Evolutionary conservation across 2,797 vertebrate species (phyloP), one percentile per base, ranked within the genome.

Genomic region (Sitta carolinensis): DNA sequence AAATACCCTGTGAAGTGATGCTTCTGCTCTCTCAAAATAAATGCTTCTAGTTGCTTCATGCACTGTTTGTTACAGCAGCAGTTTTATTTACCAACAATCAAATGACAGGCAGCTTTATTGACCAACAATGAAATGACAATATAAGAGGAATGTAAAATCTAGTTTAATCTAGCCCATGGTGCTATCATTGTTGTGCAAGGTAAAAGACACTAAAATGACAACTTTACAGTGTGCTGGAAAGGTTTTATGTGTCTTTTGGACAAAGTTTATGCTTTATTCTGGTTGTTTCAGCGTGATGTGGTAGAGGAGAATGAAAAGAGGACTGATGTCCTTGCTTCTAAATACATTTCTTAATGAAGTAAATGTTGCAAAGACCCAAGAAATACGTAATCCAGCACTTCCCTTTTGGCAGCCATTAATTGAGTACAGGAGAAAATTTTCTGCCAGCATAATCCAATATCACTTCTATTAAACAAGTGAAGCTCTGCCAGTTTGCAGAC

Each of bases 271-370:
- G 29, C 50, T 78, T 54, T 74, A 27, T 55, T 19, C 45, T 79
- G 25, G 22, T 12, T 59, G 22, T 79, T 29, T 70, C 58, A 84
- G 42, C 55, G 54, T 2, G 4, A 30, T 55, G 22, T 34, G 57
- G 30, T 72, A 72, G 55, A 47, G 52, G n/a, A 61, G 43, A 80
- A 76, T 5, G 3, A 58, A 84, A 67, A 51, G 25, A 87, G 38
- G 69, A 62, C 26, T 47, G 40, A 57, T 74, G 48, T 45, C 14
- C 77, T 91, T 83, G 48, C 62, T 82, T 84, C 63, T 75, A 80
- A 87, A 79, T 67, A 62, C n/a, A 36, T 95, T 90, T 91, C 76
- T 85, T 92, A 92, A 95, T 96, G 93, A 94, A 90, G 11, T 55
- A 85, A 61, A 47, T 36, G 20, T 57, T 88, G 83, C 45, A 59